These are phyloP conservation scores for Brachymystax lenok DNA, from an alignment of 2,797 vertebrate genomes.

Conservation along the genomic window DNA sequence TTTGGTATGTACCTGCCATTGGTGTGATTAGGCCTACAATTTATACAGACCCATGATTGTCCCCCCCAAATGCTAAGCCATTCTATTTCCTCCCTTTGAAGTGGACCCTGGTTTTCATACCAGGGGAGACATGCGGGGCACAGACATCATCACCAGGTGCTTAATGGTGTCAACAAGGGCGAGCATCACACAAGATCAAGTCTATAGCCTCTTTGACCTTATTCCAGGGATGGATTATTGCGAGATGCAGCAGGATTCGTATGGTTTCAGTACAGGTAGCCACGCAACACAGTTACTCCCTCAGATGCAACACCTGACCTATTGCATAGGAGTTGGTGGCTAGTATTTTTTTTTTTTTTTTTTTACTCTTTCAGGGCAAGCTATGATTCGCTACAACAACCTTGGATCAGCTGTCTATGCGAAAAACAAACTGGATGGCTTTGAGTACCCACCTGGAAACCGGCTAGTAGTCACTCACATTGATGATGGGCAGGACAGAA, in stretches of 20 bases:
- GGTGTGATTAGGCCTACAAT: too few species aligned
- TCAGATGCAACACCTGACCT: too few species aligned
- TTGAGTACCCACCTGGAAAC: constrained; percentile 95
- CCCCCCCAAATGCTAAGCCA: too few species aligned
- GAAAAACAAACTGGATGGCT: constrained; percentile 91
- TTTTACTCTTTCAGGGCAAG: constrained; percentile 76
- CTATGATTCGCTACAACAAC: constrained; percentile 92
- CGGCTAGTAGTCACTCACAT: constrained; percentile 84
- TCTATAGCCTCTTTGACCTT: constrained; percentile 89
- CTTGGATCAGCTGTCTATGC: constrained; percentile 92
- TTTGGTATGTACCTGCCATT: constrained; percentile 68
- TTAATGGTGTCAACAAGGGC: constrained; percentile 84
- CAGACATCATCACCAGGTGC: constrained; percentile 84
- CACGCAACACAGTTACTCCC: too few species aligned
- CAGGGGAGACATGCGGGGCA: too few species aligned
- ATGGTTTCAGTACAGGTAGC: constrained; percentile 83
- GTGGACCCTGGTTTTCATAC: too few species aligned
- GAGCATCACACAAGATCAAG: constrained; percentile 86
- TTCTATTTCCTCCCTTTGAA: too few species aligned
- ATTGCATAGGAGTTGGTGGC: too few species aligned
- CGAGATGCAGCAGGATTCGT: constrained; percentile 89
- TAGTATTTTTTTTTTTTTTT: too few species aligned
- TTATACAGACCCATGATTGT: too few species aligned
- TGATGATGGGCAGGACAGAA: constrained; percentile 88
- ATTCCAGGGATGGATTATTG: constrained; percentile 94